Evolutionary conservation across 2,888 invertebrate species (phyloP).

Genomic region (Pandemis heparana): DNA sequence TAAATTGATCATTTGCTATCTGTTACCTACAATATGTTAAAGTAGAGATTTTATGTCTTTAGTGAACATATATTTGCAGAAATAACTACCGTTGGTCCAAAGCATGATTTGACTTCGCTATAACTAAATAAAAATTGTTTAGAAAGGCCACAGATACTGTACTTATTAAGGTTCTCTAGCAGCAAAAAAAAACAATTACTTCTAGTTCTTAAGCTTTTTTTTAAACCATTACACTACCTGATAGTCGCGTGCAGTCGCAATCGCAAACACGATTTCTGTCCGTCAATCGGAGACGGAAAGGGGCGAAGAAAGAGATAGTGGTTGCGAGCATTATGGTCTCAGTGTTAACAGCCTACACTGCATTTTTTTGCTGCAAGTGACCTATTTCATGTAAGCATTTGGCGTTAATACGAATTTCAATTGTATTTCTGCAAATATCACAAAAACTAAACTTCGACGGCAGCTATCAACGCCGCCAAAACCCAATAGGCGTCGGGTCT

Average conservation of each 20-base stretch:
- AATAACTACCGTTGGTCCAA: constrained; percentile 9
- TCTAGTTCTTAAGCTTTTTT: too few species aligned
- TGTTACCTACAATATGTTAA: background rate
- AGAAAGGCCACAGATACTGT: background rate
- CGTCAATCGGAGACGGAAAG: too few species aligned
- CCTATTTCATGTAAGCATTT: constrained; percentile 1
- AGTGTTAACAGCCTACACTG: too few species aligned
- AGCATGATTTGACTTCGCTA: background rate
- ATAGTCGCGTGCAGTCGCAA: too few species aligned
- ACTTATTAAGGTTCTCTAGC: too few species aligned
- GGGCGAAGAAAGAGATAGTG: too few species aligned
- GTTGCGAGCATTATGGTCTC: too few species aligned
- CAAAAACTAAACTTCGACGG: constrained; percentile 6
- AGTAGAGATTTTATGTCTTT: constrained; percentile 13
- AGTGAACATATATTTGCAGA: constrained; percentile 32
- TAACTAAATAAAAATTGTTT: background rate
- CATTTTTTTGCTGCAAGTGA: background rate
- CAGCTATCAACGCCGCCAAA: background rate
- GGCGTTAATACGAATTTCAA: constrained; percentile 7
- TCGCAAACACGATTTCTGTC: too few species aligned
- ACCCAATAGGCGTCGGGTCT: constrained; percentile 13
- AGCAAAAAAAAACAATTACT: too few species aligned
- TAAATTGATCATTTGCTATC: background rate
- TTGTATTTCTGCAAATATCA: constrained; percentile 30
- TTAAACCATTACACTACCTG: too few species aligned